A percentile compares a stretch with the other conserved stretches of the same genome.
phyloP scores from a whole-genome alignment of 2,797 vertebrate genomes.

The Helostoma temminkii region DNA sequence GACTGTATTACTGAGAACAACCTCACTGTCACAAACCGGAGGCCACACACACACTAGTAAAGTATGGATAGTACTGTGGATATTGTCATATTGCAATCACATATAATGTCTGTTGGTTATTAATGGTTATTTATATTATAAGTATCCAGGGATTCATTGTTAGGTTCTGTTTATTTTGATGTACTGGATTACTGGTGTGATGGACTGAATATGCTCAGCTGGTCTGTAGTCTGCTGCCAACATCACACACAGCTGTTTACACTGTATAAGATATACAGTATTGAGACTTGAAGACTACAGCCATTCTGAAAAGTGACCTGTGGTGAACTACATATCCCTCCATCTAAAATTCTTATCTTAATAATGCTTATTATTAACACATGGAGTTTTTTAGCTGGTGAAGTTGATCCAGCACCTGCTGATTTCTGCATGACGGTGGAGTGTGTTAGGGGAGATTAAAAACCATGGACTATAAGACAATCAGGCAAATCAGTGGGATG shows the following conservation, averaged over 20 bases:
- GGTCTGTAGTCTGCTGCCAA: neutral
- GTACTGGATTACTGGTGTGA: neutral
- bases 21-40: too few species aligned
- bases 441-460: slow-evolving; percentile 12
- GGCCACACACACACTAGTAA: neutral
- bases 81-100: neutral
- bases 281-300: neutral
- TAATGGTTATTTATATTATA: too few species aligned
- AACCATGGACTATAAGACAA: neutral
- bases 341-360: neutral
- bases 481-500: neutral
- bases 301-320: neutral
- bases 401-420: neutral
- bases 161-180: neutral
- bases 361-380: neutral
- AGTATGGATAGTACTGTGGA: too few species aligned
- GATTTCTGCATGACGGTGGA: neutral
- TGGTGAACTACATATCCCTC: slow-evolving; percentile 1
- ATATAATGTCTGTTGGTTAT: slow-evolving; percentile 7
- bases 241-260: neutral
- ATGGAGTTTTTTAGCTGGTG: slow-evolving; percentile 21
- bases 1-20: neutral
- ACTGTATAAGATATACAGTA: too few species aligned
- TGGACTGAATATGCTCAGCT: neutral
- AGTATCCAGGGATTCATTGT: too few species aligned